Evolutionary conservation across 1,140 invertebrate genomes (phyloP).

Genomic region (Anadara kagoshimensis): DNA sequence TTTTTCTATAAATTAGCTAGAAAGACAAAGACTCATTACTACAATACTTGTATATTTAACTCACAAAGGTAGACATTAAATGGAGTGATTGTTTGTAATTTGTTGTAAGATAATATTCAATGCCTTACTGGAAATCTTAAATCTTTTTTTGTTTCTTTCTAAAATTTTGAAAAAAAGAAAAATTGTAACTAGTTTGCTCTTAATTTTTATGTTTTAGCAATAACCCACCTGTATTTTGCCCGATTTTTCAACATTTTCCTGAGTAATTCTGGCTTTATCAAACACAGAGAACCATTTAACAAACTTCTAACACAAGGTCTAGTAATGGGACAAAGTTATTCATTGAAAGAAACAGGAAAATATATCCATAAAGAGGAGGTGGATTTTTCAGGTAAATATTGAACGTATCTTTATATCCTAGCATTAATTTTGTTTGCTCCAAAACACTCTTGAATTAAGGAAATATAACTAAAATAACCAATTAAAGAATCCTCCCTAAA

Average conservation of each 20-base stretch:
- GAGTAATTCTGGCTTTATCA: slow-evolving; percentile 83
- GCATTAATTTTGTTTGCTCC: too few species aligned
- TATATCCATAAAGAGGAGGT: slow-evolving; percentile 87
- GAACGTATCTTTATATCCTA: too few species aligned
- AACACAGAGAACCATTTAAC: slow-evolving; percentile 90
- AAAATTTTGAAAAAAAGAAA: not conserved
- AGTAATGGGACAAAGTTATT: slow-evolving; percentile 92
- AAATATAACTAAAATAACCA: too few species aligned
- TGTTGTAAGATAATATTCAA: too few species aligned
- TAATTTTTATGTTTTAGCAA: slow-evolving; percentile 78
- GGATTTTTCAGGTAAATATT: slow-evolving; percentile 75
- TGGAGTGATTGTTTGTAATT: too few species aligned
- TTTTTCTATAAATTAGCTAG: not conserved
- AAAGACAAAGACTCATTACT: not conserved
- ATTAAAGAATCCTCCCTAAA: too few species aligned
- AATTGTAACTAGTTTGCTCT: not conserved
- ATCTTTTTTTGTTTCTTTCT: too few species aligned
- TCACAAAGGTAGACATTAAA: too few species aligned
- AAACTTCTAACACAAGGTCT: slow-evolving; percentile 94
- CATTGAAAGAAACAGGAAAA: slow-evolving; percentile 83
- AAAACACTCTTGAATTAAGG: too few species aligned
- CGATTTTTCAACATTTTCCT: slow-evolving; percentile 96
- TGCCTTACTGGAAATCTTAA: too few species aligned
- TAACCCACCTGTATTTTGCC: slow-evolving; percentile 97
- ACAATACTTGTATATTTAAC: too few species aligned